Base-by-base conservation (phyloP, 2,113 vertebrate genomes). In the Grantiella picta region DNA sequence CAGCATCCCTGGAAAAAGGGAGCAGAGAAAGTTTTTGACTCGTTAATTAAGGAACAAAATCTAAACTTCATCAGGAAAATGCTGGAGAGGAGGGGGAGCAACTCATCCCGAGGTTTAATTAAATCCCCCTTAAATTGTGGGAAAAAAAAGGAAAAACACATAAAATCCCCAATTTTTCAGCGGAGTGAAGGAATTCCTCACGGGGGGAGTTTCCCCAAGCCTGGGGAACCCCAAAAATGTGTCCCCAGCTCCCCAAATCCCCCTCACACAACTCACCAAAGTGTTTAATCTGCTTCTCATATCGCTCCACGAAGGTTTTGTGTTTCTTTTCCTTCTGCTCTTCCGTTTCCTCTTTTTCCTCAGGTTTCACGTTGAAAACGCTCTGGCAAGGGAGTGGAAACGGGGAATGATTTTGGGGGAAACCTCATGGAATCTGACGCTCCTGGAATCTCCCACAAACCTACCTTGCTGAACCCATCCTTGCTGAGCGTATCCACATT, bases 391-490 rank as follows among this genome's bases (percentile, higher is more conserved):
- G 7, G 4, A 7, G 19, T n/a, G 19, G 31, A 33, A 56, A 29
- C 7, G 1, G 6, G 80, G 24, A 12, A 21, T 2, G 12, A 2
- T 20, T 35, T n/a, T 10, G 44, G 53, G 64, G n/a, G 10, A 14
- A 13, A 11, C 33, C 44, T 10, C 16, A 2, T 5, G 53, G 36
- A 7, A n/a, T 1, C 24, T 15, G 14, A 15, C 24, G 38, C 38
- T 38, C 38, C 38, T 38, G 38, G 38, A 38, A 11, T 11, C 38
- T 8, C 7, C 49, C 54, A 69, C 21, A 9, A 4, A 1, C 97
- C 82, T 86, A 99, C 99, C 98, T 99, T 99, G 95, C 98, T 99
- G 96, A 99, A 99, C 7, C 99, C 99, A 0, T 99, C 99, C 59
- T 98, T 99, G 98, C 98, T 98, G 86, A 99, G 98, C 0, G 98